Percentiles rank a stretch among this genome's conserved stretches.
Conservation (phyloP, 2,113 vertebrate species). For the Meles meles region DNA sequence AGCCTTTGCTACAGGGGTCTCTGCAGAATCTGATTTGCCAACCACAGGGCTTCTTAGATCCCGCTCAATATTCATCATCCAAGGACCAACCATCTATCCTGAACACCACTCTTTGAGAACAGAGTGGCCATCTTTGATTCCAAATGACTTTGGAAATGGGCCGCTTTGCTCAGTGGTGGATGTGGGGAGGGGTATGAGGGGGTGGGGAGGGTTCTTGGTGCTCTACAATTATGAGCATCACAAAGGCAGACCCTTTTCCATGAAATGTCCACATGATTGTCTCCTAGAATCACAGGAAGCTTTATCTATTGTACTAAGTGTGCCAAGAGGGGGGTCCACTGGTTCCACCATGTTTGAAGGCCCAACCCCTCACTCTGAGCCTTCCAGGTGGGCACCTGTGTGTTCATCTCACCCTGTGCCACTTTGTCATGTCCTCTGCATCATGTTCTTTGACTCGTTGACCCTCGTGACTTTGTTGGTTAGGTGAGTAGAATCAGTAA, state of each 20-base stretch:
- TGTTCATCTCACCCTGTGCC: too few relatives aligned
- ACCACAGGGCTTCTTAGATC: not conserved
- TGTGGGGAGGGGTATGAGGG: too few relatives aligned
- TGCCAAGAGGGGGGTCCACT: not conserved
- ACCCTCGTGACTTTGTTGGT: not conserved
- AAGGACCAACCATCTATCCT: not conserved
- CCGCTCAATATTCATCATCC: not conserved
- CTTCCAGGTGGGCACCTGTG: not conserved
- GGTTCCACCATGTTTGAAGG: not conserved
- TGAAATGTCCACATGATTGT: not conserved
- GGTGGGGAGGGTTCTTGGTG: not conserved
- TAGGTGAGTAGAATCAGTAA: not conserved
- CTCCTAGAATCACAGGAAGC: not conserved
- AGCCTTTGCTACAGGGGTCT: not conserved
- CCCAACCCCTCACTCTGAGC: not conserved
- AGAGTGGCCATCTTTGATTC: not conserved
- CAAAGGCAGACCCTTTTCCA: not conserved
- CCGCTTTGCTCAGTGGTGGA: not conserved
- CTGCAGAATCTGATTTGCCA: not conserved
- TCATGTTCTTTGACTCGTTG: not conserved
- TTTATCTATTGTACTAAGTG: not conserved
- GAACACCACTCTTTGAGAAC: not conserved
- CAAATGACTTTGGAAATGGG: not conserved
- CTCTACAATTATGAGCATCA: not conserved
- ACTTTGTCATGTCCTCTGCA: not conserved